Conservation (phyloP, 2,888 invertebrate species). For the Tineola bisselliella region DNA sequence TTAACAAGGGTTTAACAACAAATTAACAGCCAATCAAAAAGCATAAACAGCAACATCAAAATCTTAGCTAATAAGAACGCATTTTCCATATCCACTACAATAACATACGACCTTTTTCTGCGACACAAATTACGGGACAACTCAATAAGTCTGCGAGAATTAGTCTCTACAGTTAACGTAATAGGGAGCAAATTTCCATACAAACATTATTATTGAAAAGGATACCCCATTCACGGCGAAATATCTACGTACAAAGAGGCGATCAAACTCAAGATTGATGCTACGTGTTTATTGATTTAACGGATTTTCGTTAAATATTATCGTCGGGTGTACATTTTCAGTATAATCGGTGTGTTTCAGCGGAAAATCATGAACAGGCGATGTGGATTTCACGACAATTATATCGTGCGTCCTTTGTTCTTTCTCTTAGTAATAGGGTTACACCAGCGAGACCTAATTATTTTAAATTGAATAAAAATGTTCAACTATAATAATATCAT, state of each 20-base stretch:
- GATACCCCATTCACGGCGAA: background rate
- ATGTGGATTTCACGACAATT: background rate
- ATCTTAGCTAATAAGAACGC: background rate
- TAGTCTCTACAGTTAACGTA: background rate
- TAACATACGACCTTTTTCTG: background rate
- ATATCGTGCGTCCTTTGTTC: background rate
- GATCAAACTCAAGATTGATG: background rate
- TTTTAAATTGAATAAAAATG: too few relatives aligned
- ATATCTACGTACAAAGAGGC: conserved; percentile 1
- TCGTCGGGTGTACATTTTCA: background rate
- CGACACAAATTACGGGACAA: background rate
- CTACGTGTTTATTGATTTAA: background rate
- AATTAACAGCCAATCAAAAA: background rate
- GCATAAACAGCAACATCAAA: background rate
- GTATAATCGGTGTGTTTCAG: background rate
- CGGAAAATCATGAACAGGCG: background rate
- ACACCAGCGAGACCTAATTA: too few relatives aligned
- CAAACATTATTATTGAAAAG: conserved; percentile 1
- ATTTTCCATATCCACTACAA: background rate
- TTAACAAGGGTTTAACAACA: background rate
- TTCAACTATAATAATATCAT: too few relatives aligned
- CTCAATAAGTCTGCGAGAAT: background rate
- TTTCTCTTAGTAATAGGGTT: background rate
- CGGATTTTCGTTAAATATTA: conserved; percentile 1
- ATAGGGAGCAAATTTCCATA: background rate